Base-by-base conservation (phyloP, 2,888 invertebrate species). In the Caenorhabditis drosophilae region DNA sequence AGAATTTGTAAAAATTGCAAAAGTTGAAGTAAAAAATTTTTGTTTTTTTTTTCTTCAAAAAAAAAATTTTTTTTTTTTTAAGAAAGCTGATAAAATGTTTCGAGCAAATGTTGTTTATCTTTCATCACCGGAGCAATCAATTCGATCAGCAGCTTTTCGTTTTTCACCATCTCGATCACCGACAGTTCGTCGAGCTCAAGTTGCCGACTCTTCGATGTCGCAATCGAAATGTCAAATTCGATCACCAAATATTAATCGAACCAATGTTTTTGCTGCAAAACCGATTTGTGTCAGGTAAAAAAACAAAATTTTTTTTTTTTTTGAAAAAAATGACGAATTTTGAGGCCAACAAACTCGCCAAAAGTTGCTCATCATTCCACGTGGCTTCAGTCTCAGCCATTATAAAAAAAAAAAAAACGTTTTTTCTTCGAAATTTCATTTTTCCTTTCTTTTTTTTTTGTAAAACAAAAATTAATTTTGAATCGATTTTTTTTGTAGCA, bases 301-400 rank as follows among this genome's bases (percentile, higher is more conserved):
- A n/a, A n/a, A n/a, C n/a, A n/a, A 56, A 27, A 46, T 60, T 7
- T 16, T n/a, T n/a, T 4, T 4, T n/a, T 4, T n/a, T n/a, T 36
- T n/a, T n/a, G n/a, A n/a, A n/a, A n/a, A n/a, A n/a, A n/a, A 12
- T 36, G 15, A n/a, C 36, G 31, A 12, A 31, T n/a, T n/a, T n/a
- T 40, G n/a, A 61, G 62, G 44, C 56, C 62, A 16, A 52, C n/a
- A 16, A 40, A 18, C 2, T 57, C 62, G 9, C 53, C 53, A 6
- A 63, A 53, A 53, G 35, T 53, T 0, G 18, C 56, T 11, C 56
- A 57, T 23, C 31, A 57, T 23, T 63, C 63, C 12, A 63, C 63
- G 20, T 63, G 63, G 63, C 58, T 58, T 12, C 63, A 63, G 49
- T 63, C 63, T 18, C 63, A 63, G 45, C 63, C 63, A 31, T 46